These are phyloP conservation scores for Odontomachus brunneus DNA, from an alignment of 1,140 invertebrate genomes.

Conservation along the genomic window DNA sequence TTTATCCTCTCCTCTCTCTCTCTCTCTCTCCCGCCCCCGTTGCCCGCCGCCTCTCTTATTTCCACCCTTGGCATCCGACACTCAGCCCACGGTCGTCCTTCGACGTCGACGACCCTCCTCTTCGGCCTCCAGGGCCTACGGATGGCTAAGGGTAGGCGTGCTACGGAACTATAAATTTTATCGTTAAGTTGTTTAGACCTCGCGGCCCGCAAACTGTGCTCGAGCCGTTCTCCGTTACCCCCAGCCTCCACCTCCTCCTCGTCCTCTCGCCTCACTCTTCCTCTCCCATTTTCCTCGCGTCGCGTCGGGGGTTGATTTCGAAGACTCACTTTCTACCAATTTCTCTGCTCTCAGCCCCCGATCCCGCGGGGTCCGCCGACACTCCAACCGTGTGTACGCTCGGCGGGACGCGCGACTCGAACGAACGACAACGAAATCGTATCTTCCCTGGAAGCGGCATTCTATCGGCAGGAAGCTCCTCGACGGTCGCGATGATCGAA, in stretches of 20 bases:
- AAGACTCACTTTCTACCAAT: slow-evolving; percentile 76
- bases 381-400: slow-evolving; percentile 23
- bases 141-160: slow-evolving; percentile 82
- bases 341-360: slow-evolving; percentile 48
- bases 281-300: slow-evolving; percentile 13
- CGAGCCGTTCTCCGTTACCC: slow-evolving; percentile 41
- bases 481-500: slow-evolving; percentile 60
- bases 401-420: slow-evolving; percentile 32
- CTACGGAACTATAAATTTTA: slow-evolving; percentile 85
- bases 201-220: slow-evolving; percentile 72
- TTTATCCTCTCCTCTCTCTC: slow-evolving; percentile 27
- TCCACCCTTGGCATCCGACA: slow-evolving; percentile 57
- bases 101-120: slow-evolving; percentile 51
- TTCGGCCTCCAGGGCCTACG: slow-evolving; percentile 46
- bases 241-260: not conserved
- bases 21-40: not conserved
- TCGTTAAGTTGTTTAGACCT: slow-evolving; percentile 85
- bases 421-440: slow-evolving; percentile 68
- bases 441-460: slow-evolving; percentile 67
- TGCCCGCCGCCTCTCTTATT: slow-evolving; percentile 25
- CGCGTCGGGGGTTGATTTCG: slow-evolving; percentile 77
- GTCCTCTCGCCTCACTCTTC: slow-evolving; percentile 4
- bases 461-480: slow-evolving; percentile 63
- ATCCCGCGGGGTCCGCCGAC: slow-evolving; percentile 44
- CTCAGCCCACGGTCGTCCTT: slow-evolving; percentile 57